These are phyloP conservation scores for Nasonia oneida DNA, from an alignment of 2,888 invertebrate genomes.

Conservation along the genomic window DNA sequence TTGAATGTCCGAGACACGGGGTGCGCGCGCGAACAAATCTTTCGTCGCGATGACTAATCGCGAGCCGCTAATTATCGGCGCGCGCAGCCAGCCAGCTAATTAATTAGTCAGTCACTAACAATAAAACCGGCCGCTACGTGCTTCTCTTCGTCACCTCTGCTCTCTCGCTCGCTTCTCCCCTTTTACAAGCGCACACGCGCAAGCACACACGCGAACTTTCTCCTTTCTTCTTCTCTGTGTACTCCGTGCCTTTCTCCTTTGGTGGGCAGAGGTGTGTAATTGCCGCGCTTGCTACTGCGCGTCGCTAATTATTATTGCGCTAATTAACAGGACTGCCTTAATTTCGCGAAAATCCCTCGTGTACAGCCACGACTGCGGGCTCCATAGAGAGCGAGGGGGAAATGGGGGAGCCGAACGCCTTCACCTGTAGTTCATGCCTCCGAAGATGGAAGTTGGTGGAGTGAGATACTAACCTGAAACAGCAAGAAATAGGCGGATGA, in stretches of 20 bases:
- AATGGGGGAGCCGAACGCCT: neutral
- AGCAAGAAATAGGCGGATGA: neutral
- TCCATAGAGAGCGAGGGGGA: neutral
- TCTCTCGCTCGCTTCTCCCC: constrained; percentile 4
- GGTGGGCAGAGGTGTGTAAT: constrained; percentile 41
- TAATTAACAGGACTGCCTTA: constrained; percentile 70
- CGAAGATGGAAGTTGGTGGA: neutral
- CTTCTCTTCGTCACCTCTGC: constrained; percentile 55
- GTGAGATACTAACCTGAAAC: constrained; percentile 41
- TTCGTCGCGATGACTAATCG: constrained; percentile 69
- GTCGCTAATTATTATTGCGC: constrained; percentile 71
- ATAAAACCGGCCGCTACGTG: constrained; percentile 44
- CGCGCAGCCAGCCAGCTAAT: constrained; percentile 64
- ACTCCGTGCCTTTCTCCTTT: neutral
- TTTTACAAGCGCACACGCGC: neutral
- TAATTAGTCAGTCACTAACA: constrained; percentile 71
- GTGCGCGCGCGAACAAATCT: constrained; percentile 66
- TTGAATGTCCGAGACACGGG: constrained; percentile 43
- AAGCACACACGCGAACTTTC: neutral
- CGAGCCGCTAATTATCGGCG: constrained; percentile 66
- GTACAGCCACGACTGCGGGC: neutral
- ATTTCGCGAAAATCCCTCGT: constrained; percentile 32
- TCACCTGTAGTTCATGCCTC: neutral
- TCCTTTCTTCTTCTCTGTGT: neutral
- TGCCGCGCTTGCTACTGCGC: constrained; percentile 27